Evolutionary conservation across 2,797 vertebrate species (phyloP), one percentile per base, ranked within the genome.

Genomic region (Sebastes hubbsi): DNA sequence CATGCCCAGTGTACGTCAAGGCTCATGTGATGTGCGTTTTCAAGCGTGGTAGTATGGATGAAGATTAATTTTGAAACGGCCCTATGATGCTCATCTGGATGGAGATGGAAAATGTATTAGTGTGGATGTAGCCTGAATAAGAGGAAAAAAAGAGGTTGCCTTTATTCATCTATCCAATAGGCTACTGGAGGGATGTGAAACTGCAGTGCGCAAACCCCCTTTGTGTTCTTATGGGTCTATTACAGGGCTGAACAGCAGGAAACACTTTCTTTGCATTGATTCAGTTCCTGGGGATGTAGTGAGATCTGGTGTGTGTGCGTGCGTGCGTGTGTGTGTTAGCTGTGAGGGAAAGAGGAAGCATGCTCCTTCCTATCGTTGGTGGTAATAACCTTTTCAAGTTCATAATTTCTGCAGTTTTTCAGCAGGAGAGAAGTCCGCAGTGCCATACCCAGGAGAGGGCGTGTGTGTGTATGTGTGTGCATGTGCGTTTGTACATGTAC

Each of bases 371-470:
- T 73, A 38, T 90, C 91, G 85, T 87, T 84, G 80, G 60, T 27
- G 76, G 59, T 83, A 81, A 88, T 87, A 80, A 87, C 86, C 87
- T 83, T 86, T 84, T 77, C 79, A 80, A 67, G 79, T 88, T 90
- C 52, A 65, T 89, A 85, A 90, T 89, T 83, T 78, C 81, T 81
- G 83, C 81, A 71, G 74, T 71, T 84, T 79, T 85, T 88, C 85
- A 86, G 82, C 73, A 54, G 82, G 38, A 80, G 90, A 83, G 71
- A 92, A 85, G 85, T 93, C 91, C 54, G 73, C 92, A 92, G 84
- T 87, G 79, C 66, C 69, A 25, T 56, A 68, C 62, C 64, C 72
- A 81, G 62, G 79, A 73, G 83, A 78, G 76, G 4, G 80, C 38
- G 75, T 56, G 67, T 13, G 59, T 14, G 20, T 18, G 42, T 25